Evolutionary conservation across 2,888 invertebrate genomes (phyloP), one percentile per base, ranked within the genome.

Genomic region (Apodemia duryi): DNA sequence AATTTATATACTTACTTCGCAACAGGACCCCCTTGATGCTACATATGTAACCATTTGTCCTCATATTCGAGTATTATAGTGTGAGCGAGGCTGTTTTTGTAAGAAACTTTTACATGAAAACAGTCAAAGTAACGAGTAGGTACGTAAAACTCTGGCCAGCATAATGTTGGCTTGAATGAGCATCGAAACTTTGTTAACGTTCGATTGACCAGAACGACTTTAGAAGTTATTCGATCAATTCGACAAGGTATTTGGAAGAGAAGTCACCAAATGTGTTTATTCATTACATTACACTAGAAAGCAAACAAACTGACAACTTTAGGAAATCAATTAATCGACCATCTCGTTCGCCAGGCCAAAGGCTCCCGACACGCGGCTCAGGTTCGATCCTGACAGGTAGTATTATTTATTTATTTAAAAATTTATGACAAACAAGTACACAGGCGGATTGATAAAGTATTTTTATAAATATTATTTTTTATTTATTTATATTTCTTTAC

Each of bases 201-300:
- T 57, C 29, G 57, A 57, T 32, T 57, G 57, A 57, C 35, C 57
- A n/a, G 13, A 60, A 60, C 13, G 57, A 60, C 57, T 60, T 54
- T 54, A 54, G 57, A 60, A 60, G 57, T 60, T 60, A 60, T 60
- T 60, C 35, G 32, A 32, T 32, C 35, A 60, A 13, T 60, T 32
- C 35, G 32, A 60, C 13, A 11, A 60, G 57, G 35, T 35, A 57
- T 57, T 57, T 32, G 57, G 32, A 57, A 11, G 32, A 11, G 5
- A 54, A 29, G 52, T 52, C 29, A 54, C 29, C 10, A 28, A 54
- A 54, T 54, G 0, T 49, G 5, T n/a, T 13, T n/a, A n/a, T n/a
- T 49, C 49, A 49, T n/a, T n/a, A 49, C n/a, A n/a, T 49, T 43
- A 49, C 2, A n/a, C 49, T n/a, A n/a, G 49, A 49, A 49, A 49